Evolutionary conservation across 2,888 invertebrate genomes (phyloP).

Genomic region (Thymelicus lineola): DNA sequence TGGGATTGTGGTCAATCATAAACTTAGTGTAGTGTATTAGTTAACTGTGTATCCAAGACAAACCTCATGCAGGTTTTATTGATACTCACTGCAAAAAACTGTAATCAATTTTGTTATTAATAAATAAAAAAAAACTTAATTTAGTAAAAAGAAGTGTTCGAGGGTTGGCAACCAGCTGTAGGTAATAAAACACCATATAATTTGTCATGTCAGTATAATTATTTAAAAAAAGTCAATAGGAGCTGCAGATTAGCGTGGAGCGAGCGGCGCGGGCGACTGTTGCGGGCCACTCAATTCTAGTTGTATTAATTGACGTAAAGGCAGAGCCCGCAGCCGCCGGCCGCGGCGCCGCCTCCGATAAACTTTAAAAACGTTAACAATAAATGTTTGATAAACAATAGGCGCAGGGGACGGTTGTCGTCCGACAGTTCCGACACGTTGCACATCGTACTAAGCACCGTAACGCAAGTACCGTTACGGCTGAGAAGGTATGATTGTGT

Average conservation of each 20-base stretch:
- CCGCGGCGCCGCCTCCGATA: slow-evolving; percentile 48
- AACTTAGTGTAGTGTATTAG: no score
- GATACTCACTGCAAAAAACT: no score
- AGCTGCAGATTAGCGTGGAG: slow-evolving; percentile 51
- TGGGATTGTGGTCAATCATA: no score
- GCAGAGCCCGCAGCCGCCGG: slow-evolving; percentile 22
- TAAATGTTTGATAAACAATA: slow-evolving; percentile 46
- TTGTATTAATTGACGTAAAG: background rate
- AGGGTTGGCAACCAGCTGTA: no score
- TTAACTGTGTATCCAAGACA: no score
- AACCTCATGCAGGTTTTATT: no score
- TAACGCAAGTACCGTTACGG: slow-evolving; percentile 18
- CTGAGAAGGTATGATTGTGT: slow-evolving; percentile 12
- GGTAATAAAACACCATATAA: slow-evolving; percentile 49
- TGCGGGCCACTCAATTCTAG: background rate
- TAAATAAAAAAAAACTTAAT: no score
- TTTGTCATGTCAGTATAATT: slow-evolving; percentile 62
- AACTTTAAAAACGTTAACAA: slow-evolving; percentile 75
- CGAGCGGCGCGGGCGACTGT: slow-evolving; percentile 36
- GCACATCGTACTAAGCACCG: slow-evolving; percentile 37
- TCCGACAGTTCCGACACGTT: slow-evolving; percentile 30
- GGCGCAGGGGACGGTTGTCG: slow-evolving; percentile 40
- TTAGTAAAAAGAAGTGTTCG: no score
- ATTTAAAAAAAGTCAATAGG: slow-evolving; percentile 61
- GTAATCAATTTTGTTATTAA: no score